Base-by-base conservation (phyloP, 2,888 invertebrate genomes). In the Rhodophaea formosa region DNA sequence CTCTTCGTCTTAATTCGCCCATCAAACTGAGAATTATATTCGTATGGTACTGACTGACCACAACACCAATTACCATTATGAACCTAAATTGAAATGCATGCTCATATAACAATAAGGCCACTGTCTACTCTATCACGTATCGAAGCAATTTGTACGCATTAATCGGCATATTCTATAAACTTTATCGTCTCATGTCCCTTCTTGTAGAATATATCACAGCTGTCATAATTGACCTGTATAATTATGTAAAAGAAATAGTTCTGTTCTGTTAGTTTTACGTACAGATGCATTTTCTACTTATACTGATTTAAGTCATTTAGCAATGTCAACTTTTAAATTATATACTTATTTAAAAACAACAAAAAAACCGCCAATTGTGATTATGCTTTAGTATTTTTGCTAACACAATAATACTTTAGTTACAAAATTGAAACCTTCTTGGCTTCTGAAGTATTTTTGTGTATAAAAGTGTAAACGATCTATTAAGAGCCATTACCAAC, bases 1-100 rank as follows among this genome's bases (percentile, higher is more conserved):
- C n/a, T n/a, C n/a, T n/a, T n/a, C n/a, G n/a, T n/a, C n/a, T n/a
- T n/a, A n/a, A n/a, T n/a, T n/a, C n/a, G n/a, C n/a, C n/a, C n/a
- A n/a, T n/a, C n/a, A n/a, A n/a, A n/a, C 12, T 8, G 8, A 8
- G 12, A 10, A 10, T 35, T 35, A 35, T 35, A 39, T 44, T 23
- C 30, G 53, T 54, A 23, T 44, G 8, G 43, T 43, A 54, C 43
- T n/a, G 45, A 35, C n/a, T n/a, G 45, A 32, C n/a, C n/a, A 45
- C 45, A 46, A 16, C 45, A 55, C 45, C 86, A 87, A 87, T 88
- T 86, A 85, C 78, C 68, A 69, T 84, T 76, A 87, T 83, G 77
- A 80, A 70, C 75, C 77, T 85, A 84, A 88, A 89, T 88, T 88
- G 88, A 88, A 86, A 83, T 78, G 85, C 86, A 84, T 77, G 80